Conservation (phyloP, 2,888 invertebrate species). For the Volucella inflata region DNA sequence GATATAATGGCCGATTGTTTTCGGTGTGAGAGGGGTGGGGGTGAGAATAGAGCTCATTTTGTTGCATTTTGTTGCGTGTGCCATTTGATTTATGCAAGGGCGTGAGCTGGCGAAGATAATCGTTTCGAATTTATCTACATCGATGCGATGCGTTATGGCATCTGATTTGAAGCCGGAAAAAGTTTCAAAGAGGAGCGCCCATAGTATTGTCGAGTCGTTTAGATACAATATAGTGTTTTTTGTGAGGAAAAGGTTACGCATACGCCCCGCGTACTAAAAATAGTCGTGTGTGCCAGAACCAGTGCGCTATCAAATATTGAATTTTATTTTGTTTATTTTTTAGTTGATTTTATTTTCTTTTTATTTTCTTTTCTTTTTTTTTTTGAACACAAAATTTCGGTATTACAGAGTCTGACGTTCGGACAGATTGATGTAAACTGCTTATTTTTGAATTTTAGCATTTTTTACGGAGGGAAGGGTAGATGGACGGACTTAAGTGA, state of each 20-base stretch:
- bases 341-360: conserved; percentile 18
- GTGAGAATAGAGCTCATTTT: conserved; percentile 37
- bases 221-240: conserved; percentile 19
- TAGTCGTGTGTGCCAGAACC: conserved; percentile 10
- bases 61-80: conserved; percentile 71
- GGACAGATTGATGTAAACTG: conserved; percentile 20
- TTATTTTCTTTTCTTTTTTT: conserved; percentile 13
- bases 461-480: not conserved
- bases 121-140: conserved; percentile 37
- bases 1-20: conserved; percentile 59
- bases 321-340: conserved; percentile 37
- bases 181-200: conserved; percentile 14
- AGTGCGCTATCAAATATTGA: conserved; percentile 7
- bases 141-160: conserved; percentile 36
- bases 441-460: conserved; percentile 5
- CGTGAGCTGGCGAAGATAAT: conserved; percentile 47
- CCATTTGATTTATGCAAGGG: conserved; percentile 72
- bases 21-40: not conserved
- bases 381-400: conserved; percentile 1
- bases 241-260: conserved; percentile 55
- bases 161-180: conserved; percentile 50
- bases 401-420: conserved; percentile 4
- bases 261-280: conserved; percentile 65
- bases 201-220: not conserved
- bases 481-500: not conserved